A percentile compares a stretch with the other conserved stretches of the same genome.
Evolutionary conservation across 2,888 invertebrate genomes (phyloP).

Genomic region (Muschampia plurimacula): DNA sequence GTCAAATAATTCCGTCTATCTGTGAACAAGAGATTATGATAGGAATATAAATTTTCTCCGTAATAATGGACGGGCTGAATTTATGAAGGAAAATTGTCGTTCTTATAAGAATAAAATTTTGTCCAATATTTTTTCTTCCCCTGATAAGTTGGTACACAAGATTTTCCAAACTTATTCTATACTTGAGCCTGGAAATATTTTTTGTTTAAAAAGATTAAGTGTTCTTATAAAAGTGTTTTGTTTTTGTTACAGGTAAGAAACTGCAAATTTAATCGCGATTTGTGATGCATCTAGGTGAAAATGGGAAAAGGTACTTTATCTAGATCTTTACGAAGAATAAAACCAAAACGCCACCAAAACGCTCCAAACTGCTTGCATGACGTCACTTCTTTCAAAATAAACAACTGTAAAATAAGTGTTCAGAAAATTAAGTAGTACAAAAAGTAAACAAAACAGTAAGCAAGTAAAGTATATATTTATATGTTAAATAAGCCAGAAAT

Average conservation of each 20-base stretch:
- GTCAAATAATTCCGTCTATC: conserved; percentile 29
- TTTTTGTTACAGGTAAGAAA: conserved; percentile 71
- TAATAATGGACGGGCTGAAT: conserved; percentile 18
- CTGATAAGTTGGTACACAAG: background rate
- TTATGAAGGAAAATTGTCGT: conserved; percentile 21
- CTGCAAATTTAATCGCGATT: conserved; percentile 38
- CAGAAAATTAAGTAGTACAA: no score
- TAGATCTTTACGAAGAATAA: no score
- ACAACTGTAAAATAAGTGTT: no score
- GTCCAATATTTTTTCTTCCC: conserved; percentile 3
- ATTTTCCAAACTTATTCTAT: background rate
- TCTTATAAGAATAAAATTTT: conserved; percentile 10
- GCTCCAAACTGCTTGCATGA: no score
- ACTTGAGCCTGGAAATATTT: background rate
- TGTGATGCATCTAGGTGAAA: background rate
- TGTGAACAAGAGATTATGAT: conserved; percentile 31
- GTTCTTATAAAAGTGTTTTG: background rate
- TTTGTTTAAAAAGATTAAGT: background rate
- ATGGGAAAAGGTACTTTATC: background rate
- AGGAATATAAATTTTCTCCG: conserved; percentile 28
- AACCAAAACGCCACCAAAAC: no score
- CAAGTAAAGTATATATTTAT: no score
- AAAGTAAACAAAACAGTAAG: no score
- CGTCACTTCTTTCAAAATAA: no score
- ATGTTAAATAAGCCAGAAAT: no score